Percentiles rank a stretch among this genome's conserved stretches.
Evolutionary conservation across 2,797 vertebrate species (phyloP).

Genomic region (Molossus molossus): DNA sequence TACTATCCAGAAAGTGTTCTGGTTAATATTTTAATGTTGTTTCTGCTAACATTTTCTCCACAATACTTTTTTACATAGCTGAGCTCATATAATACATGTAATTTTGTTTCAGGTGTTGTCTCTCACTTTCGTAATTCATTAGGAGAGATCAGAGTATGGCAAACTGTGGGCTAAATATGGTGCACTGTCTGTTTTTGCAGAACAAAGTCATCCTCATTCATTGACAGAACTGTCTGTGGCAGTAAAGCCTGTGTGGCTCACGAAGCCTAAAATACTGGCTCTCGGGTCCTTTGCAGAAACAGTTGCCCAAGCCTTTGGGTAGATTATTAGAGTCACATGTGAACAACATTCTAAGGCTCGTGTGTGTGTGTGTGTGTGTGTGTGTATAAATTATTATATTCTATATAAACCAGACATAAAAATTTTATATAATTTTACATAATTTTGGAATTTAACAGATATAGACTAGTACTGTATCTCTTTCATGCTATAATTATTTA

Average conservation of each 20-base stretch:
- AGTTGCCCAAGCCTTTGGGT: neutral
- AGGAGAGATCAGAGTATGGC: neutral
- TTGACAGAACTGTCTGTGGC: neutral
- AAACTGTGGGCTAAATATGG: neutral
- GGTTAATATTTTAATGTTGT: slow-evolving; percentile 1
- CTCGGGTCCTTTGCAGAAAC: neutral
- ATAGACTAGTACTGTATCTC: neutral
- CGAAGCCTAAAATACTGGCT: slow-evolving; percentile 21
- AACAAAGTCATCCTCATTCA: neutral
- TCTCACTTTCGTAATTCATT: slow-evolving; percentile 50
- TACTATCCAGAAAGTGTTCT: neutral
- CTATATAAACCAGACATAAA: neutral
- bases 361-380: too few relatives aligned
- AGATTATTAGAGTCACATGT: neutral
- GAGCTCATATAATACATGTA: neutral
- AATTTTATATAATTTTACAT: neutral
- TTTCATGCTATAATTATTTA: slow-evolving; percentile 13
- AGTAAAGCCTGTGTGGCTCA: neutral
- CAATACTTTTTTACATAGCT: slow-evolving; percentile 20
- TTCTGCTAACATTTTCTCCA: slow-evolving; percentile 24
- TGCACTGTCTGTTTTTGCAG: neutral
- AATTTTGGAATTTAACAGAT: slow-evolving; percentile 14
- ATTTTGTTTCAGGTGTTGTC: neutral
- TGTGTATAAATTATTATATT: neutral
- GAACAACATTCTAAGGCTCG: neutral